Conservation (phyloP, 2,888 invertebrate species). For the Deroplatys truncata region DNA sequence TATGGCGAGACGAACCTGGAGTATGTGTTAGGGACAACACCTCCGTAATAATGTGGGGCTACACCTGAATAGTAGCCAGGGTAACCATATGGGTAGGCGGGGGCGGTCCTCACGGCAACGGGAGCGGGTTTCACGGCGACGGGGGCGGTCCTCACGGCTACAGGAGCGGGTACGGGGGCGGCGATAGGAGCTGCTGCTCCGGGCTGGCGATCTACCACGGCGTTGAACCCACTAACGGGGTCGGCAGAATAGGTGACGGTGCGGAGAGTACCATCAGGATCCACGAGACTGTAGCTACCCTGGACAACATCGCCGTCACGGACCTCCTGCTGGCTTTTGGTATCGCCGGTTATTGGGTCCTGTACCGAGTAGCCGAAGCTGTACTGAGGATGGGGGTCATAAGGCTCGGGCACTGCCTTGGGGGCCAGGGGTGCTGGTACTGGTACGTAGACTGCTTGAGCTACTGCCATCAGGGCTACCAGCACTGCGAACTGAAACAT, state of each 20-base stretch:
- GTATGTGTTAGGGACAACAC: neutral
- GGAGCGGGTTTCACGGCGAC: neutral
- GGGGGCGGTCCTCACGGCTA: conserved; percentile 20
- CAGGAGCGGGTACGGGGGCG: conserved; percentile 14
- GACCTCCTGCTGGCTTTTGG: conserved; percentile 35
- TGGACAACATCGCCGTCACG: conserved; percentile 35
- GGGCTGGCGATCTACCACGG: conserved; percentile 32
- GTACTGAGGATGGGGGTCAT: conserved; percentile 36
- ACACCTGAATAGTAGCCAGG: conserved; percentile 3
- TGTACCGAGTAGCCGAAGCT: conserved; percentile 36
- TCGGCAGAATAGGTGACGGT: conserved; percentile 37
- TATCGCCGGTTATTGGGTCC: conserved; percentile 36
- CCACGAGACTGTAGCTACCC: conserved; percentile 34
- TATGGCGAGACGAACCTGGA: neutral
- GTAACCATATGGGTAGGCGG: conserved; percentile 5
- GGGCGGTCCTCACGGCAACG: neutral
- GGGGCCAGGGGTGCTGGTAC: neutral
- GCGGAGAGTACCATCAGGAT: conserved; percentile 34
- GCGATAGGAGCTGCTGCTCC: conserved; percentile 20
- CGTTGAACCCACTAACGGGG: conserved; percentile 35
- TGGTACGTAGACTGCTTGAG: neutral
- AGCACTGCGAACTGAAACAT: neutral
- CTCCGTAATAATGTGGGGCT: neutral
- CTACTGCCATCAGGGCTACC: neutral
- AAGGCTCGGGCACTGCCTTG: conserved; percentile 29